A percentile compares a stretch with the other conserved stretches of the same genome.
Conservation (phyloP, 1,140 invertebrate genomes). For the Drosophila pseudoobscura region DNA sequence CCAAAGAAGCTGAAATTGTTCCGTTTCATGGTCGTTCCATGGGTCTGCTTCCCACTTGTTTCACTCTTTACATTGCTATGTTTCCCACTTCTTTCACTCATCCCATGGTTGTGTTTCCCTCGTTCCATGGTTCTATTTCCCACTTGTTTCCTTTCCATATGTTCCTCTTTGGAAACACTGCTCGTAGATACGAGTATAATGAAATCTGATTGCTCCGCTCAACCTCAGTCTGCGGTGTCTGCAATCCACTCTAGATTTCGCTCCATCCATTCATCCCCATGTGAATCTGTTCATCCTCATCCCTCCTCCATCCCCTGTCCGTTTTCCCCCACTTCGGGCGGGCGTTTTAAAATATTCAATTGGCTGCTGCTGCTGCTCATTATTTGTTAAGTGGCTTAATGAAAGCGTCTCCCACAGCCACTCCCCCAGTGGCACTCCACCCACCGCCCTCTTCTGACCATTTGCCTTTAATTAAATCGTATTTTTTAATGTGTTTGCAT, state of each 20-base stretch:
- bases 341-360: constrained; percentile 72
- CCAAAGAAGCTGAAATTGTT: too few relatives aligned
- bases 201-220: neutral
- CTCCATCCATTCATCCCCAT: neutral
- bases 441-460: constrained; percentile 22
- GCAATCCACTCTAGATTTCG: neutral
- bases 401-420: constrained; percentile 41
- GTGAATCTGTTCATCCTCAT: constrained; percentile 2
- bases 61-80: too few relatives aligned
- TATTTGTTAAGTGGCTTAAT: constrained; percentile 82
- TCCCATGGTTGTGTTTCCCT: too few relatives aligned
- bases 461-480: constrained; percentile 71
- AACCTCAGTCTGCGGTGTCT: neutral
- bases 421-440: neutral
- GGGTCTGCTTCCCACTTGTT: too few relatives aligned
- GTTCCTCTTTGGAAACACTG: neutral
- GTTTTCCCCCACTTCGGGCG: neutral
- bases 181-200: neutral
- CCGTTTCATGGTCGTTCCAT: too few relatives aligned
- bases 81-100: too few relatives aligned
- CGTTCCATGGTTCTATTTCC: neutral
- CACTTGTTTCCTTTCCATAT: neutral
- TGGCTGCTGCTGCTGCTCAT: constrained; percentile 60
- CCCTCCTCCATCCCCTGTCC: neutral
- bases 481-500: constrained; percentile 73